Conservation (phyloP, 2,888 invertebrate genomes). For the Drosophila pegasa region DNA sequence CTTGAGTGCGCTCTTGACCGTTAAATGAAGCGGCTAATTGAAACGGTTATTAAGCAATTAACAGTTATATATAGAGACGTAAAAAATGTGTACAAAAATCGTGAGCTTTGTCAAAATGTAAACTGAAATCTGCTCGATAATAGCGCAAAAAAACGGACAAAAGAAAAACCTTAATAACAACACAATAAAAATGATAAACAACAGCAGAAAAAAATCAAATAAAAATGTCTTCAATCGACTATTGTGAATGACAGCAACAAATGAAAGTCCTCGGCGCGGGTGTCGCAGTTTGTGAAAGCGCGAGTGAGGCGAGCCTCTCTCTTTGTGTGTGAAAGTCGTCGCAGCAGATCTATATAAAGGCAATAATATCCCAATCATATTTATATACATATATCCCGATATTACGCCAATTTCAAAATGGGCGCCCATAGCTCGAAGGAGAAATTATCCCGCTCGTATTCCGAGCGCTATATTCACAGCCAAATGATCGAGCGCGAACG, state of each 20-base stretch:
- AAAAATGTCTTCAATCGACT: constrained; percentile 56
- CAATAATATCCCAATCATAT: constrained; percentile 1
- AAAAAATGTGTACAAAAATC: constrained; percentile 41
- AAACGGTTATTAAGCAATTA: constrained; percentile 59
- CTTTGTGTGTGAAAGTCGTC: constrained; percentile 58
- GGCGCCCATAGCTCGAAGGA: constrained; percentile 92
- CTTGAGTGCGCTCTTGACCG: constrained; percentile 34
- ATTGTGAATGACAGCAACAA: constrained; percentile 59
- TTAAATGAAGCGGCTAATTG: constrained; percentile 66
- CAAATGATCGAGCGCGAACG: constrained; percentile 88
- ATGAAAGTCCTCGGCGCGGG: constrained; percentile 62
- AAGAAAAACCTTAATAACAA: constrained; percentile 22
- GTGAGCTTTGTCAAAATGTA: constrained; percentile 27
- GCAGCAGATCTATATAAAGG: constrained; percentile 6
- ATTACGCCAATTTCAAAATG: constrained; percentile 84
- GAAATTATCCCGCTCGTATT: constrained; percentile 89
- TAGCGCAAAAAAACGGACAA: neutral
- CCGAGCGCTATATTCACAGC: constrained; percentile 86
- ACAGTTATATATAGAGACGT: constrained; percentile 24
- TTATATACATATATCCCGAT: neutral
- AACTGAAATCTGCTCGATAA: neutral
- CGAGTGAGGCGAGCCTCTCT: constrained; percentile 11
- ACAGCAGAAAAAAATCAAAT: constrained; percentile 23
- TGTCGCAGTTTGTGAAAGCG: constrained; percentile 33
- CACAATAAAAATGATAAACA: constrained; percentile 27